These are phyloP conservation scores for Scylla paramamosain DNA, from an alignment of 1,140 invertebrate species.

Conservation along the genomic window DNA sequence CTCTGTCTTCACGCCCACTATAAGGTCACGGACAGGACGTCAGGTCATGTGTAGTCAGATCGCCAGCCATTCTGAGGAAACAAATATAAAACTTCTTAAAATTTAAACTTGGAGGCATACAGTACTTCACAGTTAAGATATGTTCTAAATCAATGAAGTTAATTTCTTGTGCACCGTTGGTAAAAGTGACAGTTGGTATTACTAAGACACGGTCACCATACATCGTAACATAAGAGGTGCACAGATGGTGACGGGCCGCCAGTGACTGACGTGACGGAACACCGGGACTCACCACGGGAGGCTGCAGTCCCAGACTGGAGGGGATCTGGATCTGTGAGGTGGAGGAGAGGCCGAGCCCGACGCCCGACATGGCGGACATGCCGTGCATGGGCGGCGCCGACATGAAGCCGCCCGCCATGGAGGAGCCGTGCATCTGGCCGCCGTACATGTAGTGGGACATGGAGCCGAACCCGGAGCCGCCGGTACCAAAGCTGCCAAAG, in stretches of 20 bases:
- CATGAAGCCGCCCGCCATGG: conserved; percentile 79
- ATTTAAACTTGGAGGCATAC: too few relatives aligned
- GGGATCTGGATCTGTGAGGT: conserved; percentile 77
- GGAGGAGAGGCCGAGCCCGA: conserved; percentile 69
- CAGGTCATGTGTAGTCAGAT: conserved; percentile 71
- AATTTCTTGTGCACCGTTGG: too few relatives aligned
- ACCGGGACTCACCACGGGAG: conserved; percentile 47
- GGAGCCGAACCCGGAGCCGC: conserved; percentile 79
- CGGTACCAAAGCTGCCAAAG: conserved; percentile 76
- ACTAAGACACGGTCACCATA: too few relatives aligned
- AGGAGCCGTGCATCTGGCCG: conserved; percentile 79
- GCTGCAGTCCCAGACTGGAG: conserved; percentile 73
- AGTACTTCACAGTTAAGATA: too few relatives aligned
- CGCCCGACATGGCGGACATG: conserved; percentile 76
- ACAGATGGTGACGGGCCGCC: too few relatives aligned
- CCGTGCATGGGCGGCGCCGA: conserved; percentile 79
- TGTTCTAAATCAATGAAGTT: too few relatives aligned
- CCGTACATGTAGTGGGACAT: conserved; percentile 82
- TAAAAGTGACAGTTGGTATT: too few relatives aligned
- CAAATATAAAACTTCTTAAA: background rate
- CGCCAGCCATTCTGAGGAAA: conserved; percentile 68
- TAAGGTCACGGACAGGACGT: conserved; percentile 56
- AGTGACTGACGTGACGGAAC: background rate
- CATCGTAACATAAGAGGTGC: too few relatives aligned
- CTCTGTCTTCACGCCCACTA: background rate